These are phyloP conservation scores for Dolichallabes microphthalmus DNA, from an alignment of 2,113 vertebrate genomes.

Conservation along the genomic window DNA sequence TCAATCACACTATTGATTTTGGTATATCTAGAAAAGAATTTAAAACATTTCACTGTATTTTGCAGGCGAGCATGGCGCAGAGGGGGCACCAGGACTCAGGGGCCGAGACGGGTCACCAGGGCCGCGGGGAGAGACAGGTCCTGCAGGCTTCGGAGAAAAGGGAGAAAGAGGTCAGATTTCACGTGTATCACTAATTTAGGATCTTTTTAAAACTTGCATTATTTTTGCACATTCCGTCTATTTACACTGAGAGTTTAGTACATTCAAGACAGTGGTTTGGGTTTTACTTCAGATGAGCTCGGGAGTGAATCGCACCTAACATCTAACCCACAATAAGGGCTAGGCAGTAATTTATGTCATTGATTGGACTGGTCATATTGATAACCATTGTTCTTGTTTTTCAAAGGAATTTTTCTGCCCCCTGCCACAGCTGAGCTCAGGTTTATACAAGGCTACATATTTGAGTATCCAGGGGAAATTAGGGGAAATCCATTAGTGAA, in stretches of 20 bases:
- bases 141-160: conserved; percentile 81
- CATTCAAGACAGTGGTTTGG: not conserved
- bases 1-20: not conserved
- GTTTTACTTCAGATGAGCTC: not conserved
- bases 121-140: conserved; percentile 83
- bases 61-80: conserved; percentile 83
- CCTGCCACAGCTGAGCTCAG: not conserved
- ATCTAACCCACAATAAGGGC: not conserved
- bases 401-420: not conserved
- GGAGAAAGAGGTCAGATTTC: conserved; percentile 83
- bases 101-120: conserved; percentile 85
- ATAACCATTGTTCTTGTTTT: not conserved
- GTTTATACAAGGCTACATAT: not conserved
- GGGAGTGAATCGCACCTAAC: not conserved
- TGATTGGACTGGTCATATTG: not conserved
- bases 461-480: not conserved
- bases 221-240: not conserved
- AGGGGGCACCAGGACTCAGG: conserved; percentile 82
- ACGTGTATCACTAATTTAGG: not conserved
- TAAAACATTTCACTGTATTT: conserved; percentile 6
- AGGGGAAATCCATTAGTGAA: not conserved
- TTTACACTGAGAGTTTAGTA: not conserved
- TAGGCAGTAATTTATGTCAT: not conserved
- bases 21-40: not conserved
- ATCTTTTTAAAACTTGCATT: not conserved